Percentiles rank a stretch among this genome's conserved stretches.
Conservation (phyloP, 2,113 vertebrate genomes). For the Pleuronectes platessa region DNA sequence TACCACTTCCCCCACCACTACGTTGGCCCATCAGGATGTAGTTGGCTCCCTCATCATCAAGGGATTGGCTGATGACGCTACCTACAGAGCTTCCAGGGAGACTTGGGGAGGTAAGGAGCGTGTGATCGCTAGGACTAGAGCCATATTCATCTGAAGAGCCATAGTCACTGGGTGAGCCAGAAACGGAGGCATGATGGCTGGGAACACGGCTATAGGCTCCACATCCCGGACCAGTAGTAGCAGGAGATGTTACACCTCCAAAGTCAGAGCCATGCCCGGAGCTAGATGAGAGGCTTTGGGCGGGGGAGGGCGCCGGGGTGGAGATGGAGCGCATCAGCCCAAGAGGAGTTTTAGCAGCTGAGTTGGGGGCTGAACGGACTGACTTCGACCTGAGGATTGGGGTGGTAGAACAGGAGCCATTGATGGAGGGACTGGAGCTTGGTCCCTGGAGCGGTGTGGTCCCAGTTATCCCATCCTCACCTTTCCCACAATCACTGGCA, state of each 20-base stretch:
- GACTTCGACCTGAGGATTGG: slow-evolving; percentile 83
- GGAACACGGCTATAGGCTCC: slow-evolving; percentile 71
- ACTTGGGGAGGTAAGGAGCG: slow-evolving; percentile 66
- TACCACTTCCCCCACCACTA: slow-evolving; percentile 19
- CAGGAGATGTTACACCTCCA: slow-evolving; percentile 50
- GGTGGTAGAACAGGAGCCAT: slow-evolving; percentile 80
- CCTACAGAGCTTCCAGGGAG: slow-evolving; percentile 72
- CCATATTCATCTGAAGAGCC: slow-evolving; percentile 87
- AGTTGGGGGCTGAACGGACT: slow-evolving; percentile 66
- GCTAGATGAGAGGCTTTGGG: slow-evolving; percentile 73
- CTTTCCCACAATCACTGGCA: slow-evolving; percentile 79
- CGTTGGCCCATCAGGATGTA: slow-evolving; percentile 84
- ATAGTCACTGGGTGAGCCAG: slow-evolving; percentile 84
- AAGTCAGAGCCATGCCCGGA: slow-evolving; percentile 80
- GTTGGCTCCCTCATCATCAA: slow-evolving; percentile 76
- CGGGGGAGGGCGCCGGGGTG: slow-evolving; percentile 74
- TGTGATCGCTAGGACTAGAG: slow-evolving; percentile 82
- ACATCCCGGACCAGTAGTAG: slow-evolving; percentile 48
- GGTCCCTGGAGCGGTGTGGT: slow-evolving; percentile 31
- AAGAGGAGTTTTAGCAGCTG: slow-evolving; percentile 75
- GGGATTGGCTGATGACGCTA: slow-evolving; percentile 68
- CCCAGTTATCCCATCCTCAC: slow-evolving; percentile 64
- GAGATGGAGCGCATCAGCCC: slow-evolving; percentile 83
- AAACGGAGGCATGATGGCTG: slow-evolving; percentile 74
- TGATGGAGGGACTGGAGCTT: slow-evolving; percentile 78